These are phyloP conservation scores for Chironomus tepperi DNA, from an alignment of 1,140 invertebrate genomes.

Conservation along the genomic window DNA sequence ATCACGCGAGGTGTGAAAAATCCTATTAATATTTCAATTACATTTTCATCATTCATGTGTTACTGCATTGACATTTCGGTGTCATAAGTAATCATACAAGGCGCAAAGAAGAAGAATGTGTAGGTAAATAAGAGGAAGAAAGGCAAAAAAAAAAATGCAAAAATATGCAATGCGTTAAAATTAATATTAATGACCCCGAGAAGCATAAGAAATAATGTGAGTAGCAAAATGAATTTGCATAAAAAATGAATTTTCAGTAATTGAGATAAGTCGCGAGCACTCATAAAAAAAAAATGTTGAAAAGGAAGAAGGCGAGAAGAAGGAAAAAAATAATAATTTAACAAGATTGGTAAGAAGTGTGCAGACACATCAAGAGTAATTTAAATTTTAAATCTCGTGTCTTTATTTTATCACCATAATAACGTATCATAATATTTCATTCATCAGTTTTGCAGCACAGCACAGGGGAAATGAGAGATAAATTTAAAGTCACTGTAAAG, in stretches of 20 bases:
- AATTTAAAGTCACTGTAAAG: background rate
- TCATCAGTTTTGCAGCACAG: background rate
- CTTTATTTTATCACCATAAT: constrained; percentile 2
- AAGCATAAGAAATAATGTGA: constrained; percentile 2
- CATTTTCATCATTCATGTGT: background rate
- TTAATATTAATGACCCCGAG: constrained; percentile 21
- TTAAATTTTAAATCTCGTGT: constrained; percentile 10
- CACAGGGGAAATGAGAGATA: background rate
- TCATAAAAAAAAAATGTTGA: background rate
- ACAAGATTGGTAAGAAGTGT: background rate
- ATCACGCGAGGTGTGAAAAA: constrained; percentile 15
- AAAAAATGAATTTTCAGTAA: constrained; percentile 19
- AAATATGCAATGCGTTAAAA: constrained; percentile 5
- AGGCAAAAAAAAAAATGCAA: constrained; percentile 3
- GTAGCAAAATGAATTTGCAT: constrained; percentile 7
- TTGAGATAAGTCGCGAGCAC: constrained; percentile 19
- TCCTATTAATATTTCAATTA: constrained; percentile 20
- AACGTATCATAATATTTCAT: background rate
- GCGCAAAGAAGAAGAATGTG: background rate
- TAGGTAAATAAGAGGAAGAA: background rate
- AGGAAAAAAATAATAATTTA: background rate
- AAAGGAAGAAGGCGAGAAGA: background rate
- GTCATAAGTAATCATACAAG: constrained; percentile 15
- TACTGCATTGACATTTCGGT: background rate
- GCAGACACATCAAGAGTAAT: constrained; percentile 18